Conservation (phyloP, 1,140 invertebrate genomes). For the Zaprionus ghesquierei region DNA sequence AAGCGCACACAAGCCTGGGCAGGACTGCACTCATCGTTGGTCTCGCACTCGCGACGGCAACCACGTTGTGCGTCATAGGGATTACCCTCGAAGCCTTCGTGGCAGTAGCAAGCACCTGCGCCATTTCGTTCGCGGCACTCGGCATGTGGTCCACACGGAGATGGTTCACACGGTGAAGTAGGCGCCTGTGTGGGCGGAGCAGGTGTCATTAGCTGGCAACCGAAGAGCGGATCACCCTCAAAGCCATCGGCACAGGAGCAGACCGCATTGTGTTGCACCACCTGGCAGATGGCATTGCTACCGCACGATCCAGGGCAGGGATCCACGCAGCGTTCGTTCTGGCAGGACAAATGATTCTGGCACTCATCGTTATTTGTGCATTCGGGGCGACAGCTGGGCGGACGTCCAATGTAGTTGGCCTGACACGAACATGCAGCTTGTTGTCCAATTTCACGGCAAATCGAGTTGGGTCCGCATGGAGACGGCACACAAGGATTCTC, state of each 20-base stretch:
- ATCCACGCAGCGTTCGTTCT: slow-evolving; percentile 87
- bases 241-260: slow-evolving; percentile 89
- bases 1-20: slow-evolving; percentile 88
- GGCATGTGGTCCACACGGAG: slow-evolving; percentile 88
- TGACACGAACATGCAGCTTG: slow-evolving; percentile 90
- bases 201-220: slow-evolving; percentile 84
- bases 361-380: slow-evolving; percentile 88
- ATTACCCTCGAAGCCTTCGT: slow-evolving; percentile 88
- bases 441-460: slow-evolving; percentile 87
- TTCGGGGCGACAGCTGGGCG: slow-evolving; percentile 87
- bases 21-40: slow-evolving; percentile 88
- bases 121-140: slow-evolving; percentile 87
- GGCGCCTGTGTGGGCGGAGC: slow-evolving; percentile 82
- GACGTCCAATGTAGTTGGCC: slow-evolving; percentile 87
- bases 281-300: slow-evolving; percentile 83
- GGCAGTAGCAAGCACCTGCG: slow-evolving; percentile 88
- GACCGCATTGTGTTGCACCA: slow-evolving; percentile 89
- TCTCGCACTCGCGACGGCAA: slow-evolving; percentile 90
- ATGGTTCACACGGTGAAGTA: slow-evolving; percentile 87
- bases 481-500: slow-evolving; percentile 88
- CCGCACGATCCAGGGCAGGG: slow-evolving; percentile 82
- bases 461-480: slow-evolving; percentile 91
- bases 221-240: slow-evolving; percentile 89
- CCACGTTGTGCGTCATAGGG: slow-evolving; percentile 86
- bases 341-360: slow-evolving; percentile 86